Base-by-base conservation (phyloP, 1,140 invertebrate species). In the Eumaeus atala region DNA sequence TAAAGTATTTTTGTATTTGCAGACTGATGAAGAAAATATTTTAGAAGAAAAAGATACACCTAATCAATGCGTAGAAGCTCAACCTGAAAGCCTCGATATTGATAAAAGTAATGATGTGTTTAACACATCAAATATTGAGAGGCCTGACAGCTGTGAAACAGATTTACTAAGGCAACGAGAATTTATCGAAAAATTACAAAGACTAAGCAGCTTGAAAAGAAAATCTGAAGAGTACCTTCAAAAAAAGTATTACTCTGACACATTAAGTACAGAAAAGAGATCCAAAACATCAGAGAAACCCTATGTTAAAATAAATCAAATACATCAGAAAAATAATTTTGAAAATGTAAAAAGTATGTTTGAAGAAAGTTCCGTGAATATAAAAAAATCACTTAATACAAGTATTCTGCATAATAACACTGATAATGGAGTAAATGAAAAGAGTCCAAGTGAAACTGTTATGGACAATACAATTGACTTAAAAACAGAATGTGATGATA, bases 221-320 rank as follows among this genome's bases (percentile, higher is more conserved):
- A 88, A 88, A 74, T 87, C 84, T 47, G 84, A 87, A 56, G 84
- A 87, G 54, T 78, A 82, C 48, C 53, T 85, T n/a, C 77, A 80
- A 59, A 87, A 83, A 57, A 84, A 76, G 47, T 84, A 78, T 56
- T 84, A 78, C 59, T 59, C 73, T 37, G 77, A 82, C 42, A 48
- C 77, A 48, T 44, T 72, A 6, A 80, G 77, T 47, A 55, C 72
- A 40, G 87, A 88, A 52, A 88, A 88, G 51, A 75, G 77, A 48
- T 65, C 72, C 9, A 88, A 88, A 67, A 62, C 77, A 9, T 75
- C 76, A 64, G 84, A 88, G 10, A 88, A 86, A 61, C 51, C 66
- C 44, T 74, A 77, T 51, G 79, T 65, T 56, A 80, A 77, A 62
- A 80, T 72, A 44, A 83, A 80, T 64, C 59, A 73, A 37, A 56